Evolutionary conservation across 2,888 invertebrate species (phyloP), one percentile per base, ranked within the genome.

Genomic region (Chrysolina haemoptera): DNA sequence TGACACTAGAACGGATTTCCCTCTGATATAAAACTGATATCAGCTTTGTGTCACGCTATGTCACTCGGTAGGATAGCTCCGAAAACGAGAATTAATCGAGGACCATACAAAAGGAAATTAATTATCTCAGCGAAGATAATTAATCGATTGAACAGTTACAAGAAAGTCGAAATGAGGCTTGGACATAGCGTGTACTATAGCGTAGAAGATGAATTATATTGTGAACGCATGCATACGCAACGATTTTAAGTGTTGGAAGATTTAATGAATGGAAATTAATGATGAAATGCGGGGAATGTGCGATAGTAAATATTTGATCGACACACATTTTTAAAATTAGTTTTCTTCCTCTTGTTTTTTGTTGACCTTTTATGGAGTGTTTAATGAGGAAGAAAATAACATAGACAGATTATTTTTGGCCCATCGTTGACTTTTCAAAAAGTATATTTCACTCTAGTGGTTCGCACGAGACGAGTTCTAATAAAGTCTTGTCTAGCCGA

Each of bases 41-140:
- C 59, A 27, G 27, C 27, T 14, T 59, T 27, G 27, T 35, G 77
- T 73, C 79, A 80, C 53, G 79, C 75, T 70, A 72, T 74, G 76
- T 74, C 73, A 79, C 77, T 27, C 74, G 73, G 76, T 80, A 65
- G 76, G 81, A 78, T 71, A 71, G 75, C 77, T 75, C 68, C 75
- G 74, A 74, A 69, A 74, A 78, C 71, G 74, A 77, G 75, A 79
- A 77, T 81, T 78, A 78, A 81, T 81, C 79, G 76, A 79, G 78
- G 72, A 62, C 70, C 71, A 72, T 74, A 80, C 78, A 78, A 80
- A 78, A 75, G 75, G 65, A 78, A 80, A 80, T 80, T 80, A 79
- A 82, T 81, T 78, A 82, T 80, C 68, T 55, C 62, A 73, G 63
- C 71, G 73, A 74, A 74, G 75, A 75, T 68, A 78, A 80, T 81